Evolutionary conservation across 2,888 invertebrate genomes (phyloP).

Genomic region (Cantharis nigra): DNA sequence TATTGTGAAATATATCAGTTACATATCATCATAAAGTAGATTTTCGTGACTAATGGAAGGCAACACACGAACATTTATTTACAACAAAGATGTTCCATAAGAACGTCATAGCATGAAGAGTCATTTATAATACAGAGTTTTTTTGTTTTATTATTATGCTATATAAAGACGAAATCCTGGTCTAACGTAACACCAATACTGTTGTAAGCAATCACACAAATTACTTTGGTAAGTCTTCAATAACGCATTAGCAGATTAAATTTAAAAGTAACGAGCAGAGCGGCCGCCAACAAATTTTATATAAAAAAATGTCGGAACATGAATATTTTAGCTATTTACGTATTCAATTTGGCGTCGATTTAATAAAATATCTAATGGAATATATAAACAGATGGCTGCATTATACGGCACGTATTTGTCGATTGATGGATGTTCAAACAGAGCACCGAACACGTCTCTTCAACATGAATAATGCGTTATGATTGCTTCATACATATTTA

Average conservation of each 20-base stretch:
- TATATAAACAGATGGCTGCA: slow-evolving; percentile 46
- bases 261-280: not conserved
- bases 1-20: not conserved
- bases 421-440: slow-evolving; percentile 42
- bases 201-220: slow-evolving; percentile 20
- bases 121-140: not conserved
- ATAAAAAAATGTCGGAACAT: not conserved
- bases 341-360: slow-evolving; percentile 26
- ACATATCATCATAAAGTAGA: not conserved
- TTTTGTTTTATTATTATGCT: not conserved
- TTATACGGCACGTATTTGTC: slow-evolving; percentile 47
- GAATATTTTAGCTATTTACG: slow-evolving; percentile 10
- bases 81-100: slow-evolving; percentile 10
- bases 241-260: slow-evolving; percentile 24
- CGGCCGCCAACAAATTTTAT: not conserved
- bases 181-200: not conserved
- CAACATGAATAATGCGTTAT: slow-evolving; percentile 48
- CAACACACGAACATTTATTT: slow-evolving; percentile 8
- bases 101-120: not conserved
- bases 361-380: slow-evolving; percentile 46
- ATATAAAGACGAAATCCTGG: not conserved
- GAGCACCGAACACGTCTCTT: slow-evolving; percentile 35
- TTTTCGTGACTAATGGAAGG: not conserved
- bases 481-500: slow-evolving; percentile 50
- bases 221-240: slow-evolving; percentile 17